Percentiles rank a stretch among this genome's conserved stretches.
phyloP scores from a whole-genome alignment of 2,888 invertebrate genomes.

The Dasysyrphus tricinctus region DNA sequence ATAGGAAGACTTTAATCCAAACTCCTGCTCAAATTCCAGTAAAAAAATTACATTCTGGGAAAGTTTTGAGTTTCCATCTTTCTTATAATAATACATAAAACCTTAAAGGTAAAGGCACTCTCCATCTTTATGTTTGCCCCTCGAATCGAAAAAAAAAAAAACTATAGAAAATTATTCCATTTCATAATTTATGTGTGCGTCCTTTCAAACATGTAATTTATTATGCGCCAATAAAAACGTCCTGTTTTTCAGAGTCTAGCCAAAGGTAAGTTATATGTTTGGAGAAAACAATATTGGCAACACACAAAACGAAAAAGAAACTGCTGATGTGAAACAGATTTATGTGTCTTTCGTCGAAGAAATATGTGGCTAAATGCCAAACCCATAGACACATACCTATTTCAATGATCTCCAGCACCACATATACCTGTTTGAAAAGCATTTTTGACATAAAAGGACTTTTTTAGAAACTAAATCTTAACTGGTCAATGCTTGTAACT shows the following conservation, averaged over 20 bases:
- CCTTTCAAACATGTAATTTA: slow-evolving; percentile 42
- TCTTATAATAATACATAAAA: too few species aligned
- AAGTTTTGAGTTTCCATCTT: too few species aligned
- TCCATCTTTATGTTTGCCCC: neutral
- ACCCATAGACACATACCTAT: slow-evolving; percentile 10
- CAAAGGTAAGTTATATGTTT: slow-evolving; percentile 55
- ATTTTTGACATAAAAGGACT: slow-evolving; percentile 11
- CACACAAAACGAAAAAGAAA: slow-evolving; percentile 1
- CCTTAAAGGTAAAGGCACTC: too few species aligned
- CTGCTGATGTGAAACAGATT: slow-evolving; percentile 65
- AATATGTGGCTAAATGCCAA: slow-evolving; percentile 54
- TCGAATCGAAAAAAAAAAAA: neutral
- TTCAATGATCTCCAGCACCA: slow-evolving; percentile 6
- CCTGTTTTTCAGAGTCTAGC: slow-evolving; percentile 53
- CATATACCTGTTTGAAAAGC: neutral
- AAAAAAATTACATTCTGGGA: too few species aligned
- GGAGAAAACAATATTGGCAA: slow-evolving; percentile 46
- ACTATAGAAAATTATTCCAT: slow-evolving; percentile 17
- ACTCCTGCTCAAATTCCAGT: too few species aligned
- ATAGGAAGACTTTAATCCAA: too few species aligned
- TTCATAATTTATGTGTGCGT: slow-evolving; percentile 32
- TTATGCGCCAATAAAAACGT: slow-evolving; percentile 49
- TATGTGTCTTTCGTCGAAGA: slow-evolving; percentile 58
- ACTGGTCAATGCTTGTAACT: neutral
- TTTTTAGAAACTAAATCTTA: neutral